These are phyloP conservation scores for Carcharodon carcharias DNA, from an alignment of 2,797 vertebrate species.

Conservation along the genomic window DNA sequence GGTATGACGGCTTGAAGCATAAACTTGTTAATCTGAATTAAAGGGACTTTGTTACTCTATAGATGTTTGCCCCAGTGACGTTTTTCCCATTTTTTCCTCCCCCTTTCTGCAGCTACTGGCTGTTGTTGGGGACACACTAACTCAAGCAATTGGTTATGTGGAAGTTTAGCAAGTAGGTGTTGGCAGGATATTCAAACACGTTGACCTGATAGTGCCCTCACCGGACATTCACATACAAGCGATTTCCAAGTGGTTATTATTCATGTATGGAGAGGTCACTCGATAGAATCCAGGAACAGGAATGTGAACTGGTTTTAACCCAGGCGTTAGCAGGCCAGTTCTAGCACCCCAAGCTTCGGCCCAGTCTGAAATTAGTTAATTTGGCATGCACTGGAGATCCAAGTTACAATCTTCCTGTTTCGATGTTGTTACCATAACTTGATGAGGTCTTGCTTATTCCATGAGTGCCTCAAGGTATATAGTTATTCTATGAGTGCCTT, in stretches of 20 bases:
- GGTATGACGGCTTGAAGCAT: not conserved
- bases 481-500: no score
- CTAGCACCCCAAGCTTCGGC: not conserved
- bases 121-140: not conserved
- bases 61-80: not conserved
- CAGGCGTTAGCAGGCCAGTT: not conserved
- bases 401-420: not conserved
- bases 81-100: not conserved
- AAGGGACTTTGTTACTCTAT: not conserved
- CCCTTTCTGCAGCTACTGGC: not conserved
- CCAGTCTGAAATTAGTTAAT: not conserved
- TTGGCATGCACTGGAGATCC: not conserved
- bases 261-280: not conserved
- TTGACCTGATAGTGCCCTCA: not conserved
- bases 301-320: not conserved
- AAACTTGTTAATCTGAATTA: slow-evolving; percentile 1
- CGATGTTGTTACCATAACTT: no score
- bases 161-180: not conserved
- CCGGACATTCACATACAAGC: no score
- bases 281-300: not conserved
- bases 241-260: not conserved
- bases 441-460: no score
- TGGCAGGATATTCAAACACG: not conserved
- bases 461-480: no score
- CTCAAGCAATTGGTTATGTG: not conserved